Percentiles rank a stretch among this genome's conserved stretches.
phyloP scores from a whole-genome alignment of 1,140 invertebrate species.

The Drosophila azteca region DNA sequence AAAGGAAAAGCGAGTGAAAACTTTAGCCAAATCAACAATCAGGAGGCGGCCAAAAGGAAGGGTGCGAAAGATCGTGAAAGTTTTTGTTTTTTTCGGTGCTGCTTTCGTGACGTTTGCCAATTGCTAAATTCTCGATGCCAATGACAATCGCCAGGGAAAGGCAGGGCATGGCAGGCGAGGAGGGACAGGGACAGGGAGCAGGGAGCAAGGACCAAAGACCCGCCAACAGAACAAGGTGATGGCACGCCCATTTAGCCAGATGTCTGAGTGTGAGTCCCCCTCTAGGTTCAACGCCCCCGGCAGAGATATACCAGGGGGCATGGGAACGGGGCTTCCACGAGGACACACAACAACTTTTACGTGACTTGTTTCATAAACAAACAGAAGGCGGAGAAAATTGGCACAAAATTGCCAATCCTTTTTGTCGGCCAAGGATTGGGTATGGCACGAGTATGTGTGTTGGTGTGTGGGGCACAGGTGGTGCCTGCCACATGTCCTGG shows the following conservation, averaged over 20 bases:
- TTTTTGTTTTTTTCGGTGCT: conserved; percentile 43
- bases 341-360: conserved; percentile 56
- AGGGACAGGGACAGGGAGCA: no score
- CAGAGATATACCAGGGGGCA: conserved; percentile 4
- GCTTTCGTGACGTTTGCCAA: conserved; percentile 76
- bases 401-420: conserved; percentile 69
- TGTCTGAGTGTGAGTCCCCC: conserved; percentile 3
- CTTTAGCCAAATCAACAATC: conserved; percentile 54
- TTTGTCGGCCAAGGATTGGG: conserved; percentile 11
- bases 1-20: conserved; percentile 43
- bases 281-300: conserved; percentile 76
- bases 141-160: conserved; percentile 59
- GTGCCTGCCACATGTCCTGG: conserved; percentile 25
- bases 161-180: conserved; percentile 5
- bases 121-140: conserved; percentile 79
- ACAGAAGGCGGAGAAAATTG: conserved; percentile 73
- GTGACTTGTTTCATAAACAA: conserved; percentile 82
- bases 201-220: conserved; percentile 9
- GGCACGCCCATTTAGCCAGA: conserved; percentile 72
- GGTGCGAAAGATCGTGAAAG: conserved; percentile 33
- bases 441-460: conserved; percentile 1
- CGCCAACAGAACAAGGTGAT: conserved; percentile 46
- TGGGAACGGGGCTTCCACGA: conserved; percentile 25
- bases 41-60: conserved; percentile 18
- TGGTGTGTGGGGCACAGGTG: conserved; percentile 24